These are phyloP conservation scores for Oostethus manadensis DNA, from an alignment of 2,113 vertebrate genomes.

Conservation along the genomic window DNA sequence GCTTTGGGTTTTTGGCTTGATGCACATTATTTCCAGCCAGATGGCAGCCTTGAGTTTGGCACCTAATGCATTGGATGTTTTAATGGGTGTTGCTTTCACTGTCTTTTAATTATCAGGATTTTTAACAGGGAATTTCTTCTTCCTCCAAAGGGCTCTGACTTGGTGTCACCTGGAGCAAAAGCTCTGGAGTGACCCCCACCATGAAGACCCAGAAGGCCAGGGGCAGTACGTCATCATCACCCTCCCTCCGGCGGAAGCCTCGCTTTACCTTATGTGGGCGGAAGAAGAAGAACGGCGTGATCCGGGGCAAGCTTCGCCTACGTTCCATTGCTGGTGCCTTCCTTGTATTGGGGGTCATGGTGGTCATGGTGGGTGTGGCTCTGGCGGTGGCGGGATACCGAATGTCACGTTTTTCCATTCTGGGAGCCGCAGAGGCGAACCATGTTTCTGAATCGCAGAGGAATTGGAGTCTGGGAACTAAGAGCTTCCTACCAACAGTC, in stretches of 20 bases:
- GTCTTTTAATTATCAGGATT: neutral
- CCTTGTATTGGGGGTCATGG: slow-evolving; percentile 80
- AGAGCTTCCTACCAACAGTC: slow-evolving; percentile 51
- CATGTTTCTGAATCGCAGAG: slow-evolving; percentile 5
- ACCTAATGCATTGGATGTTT: too few species aligned
- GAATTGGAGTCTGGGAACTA: slow-evolving; percentile 64
- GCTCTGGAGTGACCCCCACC: slow-evolving; percentile 21
- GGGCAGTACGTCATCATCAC: slow-evolving; percentile 13
- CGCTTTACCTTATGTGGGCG: slow-evolving; percentile 56
- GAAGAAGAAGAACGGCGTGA: slow-evolving; percentile 54
- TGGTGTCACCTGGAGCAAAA: slow-evolving; percentile 21
- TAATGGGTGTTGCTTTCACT: too few species aligned
- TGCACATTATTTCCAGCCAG: too few species aligned
- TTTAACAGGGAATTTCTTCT: slow-evolving; percentile 13
- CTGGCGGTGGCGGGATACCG: slow-evolving; percentile 85
- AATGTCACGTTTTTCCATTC: slow-evolving; percentile 31
- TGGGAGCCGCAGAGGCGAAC: slow-evolving; percentile 23
- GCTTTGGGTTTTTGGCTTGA: too few species aligned
- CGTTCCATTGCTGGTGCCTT: slow-evolving; percentile 86
- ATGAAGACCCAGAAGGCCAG: slow-evolving; percentile 59
- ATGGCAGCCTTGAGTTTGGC: too few species aligned
- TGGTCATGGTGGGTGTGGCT: slow-evolving; percentile 85
- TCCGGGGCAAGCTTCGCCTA: slow-evolving; percentile 84
- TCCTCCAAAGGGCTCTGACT: slow-evolving; percentile 38
- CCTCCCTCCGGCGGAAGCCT: slow-evolving; percentile 39